Percentiles rank a stretch among this genome's conserved stretches.
Evolutionary conservation across 2,797 vertebrate genomes (phyloP).

Genomic region (Eleutherodactylus coqui): DNA sequence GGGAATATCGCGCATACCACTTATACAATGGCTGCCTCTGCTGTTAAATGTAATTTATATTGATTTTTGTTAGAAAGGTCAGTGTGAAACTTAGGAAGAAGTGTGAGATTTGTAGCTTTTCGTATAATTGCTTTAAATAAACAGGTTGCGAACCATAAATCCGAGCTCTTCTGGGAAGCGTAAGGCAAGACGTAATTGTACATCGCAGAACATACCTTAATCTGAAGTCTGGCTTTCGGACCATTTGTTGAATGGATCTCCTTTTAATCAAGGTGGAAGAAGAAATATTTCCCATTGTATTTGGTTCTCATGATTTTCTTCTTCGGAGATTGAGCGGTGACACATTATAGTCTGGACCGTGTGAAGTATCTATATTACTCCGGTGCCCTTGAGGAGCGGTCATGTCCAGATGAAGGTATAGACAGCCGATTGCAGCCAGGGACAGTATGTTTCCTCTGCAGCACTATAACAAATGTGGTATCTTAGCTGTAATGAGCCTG

Average conservation of each 20-base stretch:
- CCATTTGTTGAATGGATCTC: not conserved
- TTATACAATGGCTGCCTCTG: not conserved
- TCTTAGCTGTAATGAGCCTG: slow-evolving; percentile 30
- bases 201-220: not conserved
- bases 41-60: not conserved
- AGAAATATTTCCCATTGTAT: not conserved
- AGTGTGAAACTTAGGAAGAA: not conserved
- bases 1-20: not conserved
- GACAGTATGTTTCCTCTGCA: not conserved
- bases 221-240: not conserved
- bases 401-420: slow-evolving; percentile 16
- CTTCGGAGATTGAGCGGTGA: not conserved
- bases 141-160: not conserved
- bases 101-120: not conserved
- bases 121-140: not conserved
- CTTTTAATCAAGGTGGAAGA: not conserved
- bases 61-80: not conserved
- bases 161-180: not conserved
- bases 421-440: slow-evolving; percentile 17
- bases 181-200: not conserved
- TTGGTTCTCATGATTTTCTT: not conserved
- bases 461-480: slow-evolving; percentile 4
- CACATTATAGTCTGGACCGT: not conserved
- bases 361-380: slow-evolving; percentile 9
- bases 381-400: slow-evolving; percentile 24